Base-by-base conservation (phyloP, 2,888 invertebrate genomes). In the Buathra laborator region DNA sequence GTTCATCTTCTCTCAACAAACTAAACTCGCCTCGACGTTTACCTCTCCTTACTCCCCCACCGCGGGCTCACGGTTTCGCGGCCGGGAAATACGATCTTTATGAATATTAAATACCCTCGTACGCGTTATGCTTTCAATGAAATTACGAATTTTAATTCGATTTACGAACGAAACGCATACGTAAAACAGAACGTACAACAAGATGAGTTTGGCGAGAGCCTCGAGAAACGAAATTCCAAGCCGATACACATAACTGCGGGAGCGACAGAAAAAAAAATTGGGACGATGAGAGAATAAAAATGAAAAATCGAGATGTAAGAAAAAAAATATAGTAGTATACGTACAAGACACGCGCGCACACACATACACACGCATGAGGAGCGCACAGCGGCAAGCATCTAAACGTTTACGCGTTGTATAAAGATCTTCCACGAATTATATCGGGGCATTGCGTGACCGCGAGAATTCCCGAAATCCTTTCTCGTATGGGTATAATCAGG, bases 401-500 rank as follows among this genome's bases (percentile, higher is more conserved):
- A 68, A 75, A 72, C 71, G 76, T 72, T 84, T 85, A 67, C 79
- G 71, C 85, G 82, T 81, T 37, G 86, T 89, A 88, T 87, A 87
- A 89, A 90, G 88, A 89, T 90, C 90, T 92, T 92, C 92, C 91
- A 88, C 90, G 92, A 92, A 92, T 91, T 88, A 90, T 88, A 91
- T 89, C 89, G 89, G 86, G 89, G 89, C 87, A 91, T 92, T 90
- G 92, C 92, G 92, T 92, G 92, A 92, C 91, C 79, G 88, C 84
- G 88, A 87, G 86, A 88, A 87, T 90, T 89, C 85, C 89, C 89
- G 88, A 91, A 91, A 91, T 90, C 86, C 85, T 81, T 86, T 87
- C 80, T 64, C 79, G 86, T 87, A 86, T 84, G 88, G 85, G 88
- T 89, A 89, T 90, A 90, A 90, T 89, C 89, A 89, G 87, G 64